Evolutionary conservation across 92 coral and sea anemone species (phyloP).

Genomic region (Ricordea florida): DNA sequence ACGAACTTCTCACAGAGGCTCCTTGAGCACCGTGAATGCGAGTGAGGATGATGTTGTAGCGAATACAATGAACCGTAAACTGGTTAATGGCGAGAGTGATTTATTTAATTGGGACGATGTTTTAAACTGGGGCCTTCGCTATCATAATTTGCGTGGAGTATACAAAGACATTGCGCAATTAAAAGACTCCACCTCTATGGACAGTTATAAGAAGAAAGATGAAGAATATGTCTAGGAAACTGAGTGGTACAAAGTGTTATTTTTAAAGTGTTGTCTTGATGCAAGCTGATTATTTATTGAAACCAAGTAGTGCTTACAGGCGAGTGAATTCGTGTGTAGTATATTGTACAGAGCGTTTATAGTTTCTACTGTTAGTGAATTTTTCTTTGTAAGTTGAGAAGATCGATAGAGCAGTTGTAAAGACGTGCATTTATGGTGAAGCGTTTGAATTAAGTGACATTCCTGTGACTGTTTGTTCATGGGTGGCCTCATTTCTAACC

Average conservation of each 20-base stretch:
- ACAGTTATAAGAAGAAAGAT: constrained; percentile 35
- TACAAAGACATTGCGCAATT: constrained; percentile 88
- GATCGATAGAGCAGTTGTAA: too few species aligned
- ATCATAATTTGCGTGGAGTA: constrained; percentile 85
- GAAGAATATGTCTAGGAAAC: constrained; percentile 62
- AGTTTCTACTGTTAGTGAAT: not conserved
- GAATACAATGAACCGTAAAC: constrained; percentile 58
- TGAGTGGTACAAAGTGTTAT: not conserved
- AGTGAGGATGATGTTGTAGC: constrained; percentile 76
- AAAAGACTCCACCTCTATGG: constrained; percentile 46
- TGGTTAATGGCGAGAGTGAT: constrained; percentile 69
- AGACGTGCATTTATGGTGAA: too few species aligned
- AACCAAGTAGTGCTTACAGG: too few species aligned
- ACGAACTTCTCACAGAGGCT: constrained; percentile 61
- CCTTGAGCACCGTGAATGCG: constrained; percentile 65
- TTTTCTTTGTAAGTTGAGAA: too few species aligned
- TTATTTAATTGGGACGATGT: constrained; percentile 92
- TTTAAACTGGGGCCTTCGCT: constrained; percentile 84
- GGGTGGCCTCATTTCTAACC: too few species aligned
- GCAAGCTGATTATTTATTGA: constrained; percentile 21
- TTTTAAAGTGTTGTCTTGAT: constrained; percentile 4
- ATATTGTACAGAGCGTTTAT: constrained; percentile 3
- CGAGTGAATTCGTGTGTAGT: too few species aligned
- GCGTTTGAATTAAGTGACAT: too few species aligned
- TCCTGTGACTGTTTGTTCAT: too few species aligned